These are phyloP conservation scores for Tillus elongatus DNA, from an alignment of 2,888 invertebrate genomes.

Conservation along the genomic window DNA sequence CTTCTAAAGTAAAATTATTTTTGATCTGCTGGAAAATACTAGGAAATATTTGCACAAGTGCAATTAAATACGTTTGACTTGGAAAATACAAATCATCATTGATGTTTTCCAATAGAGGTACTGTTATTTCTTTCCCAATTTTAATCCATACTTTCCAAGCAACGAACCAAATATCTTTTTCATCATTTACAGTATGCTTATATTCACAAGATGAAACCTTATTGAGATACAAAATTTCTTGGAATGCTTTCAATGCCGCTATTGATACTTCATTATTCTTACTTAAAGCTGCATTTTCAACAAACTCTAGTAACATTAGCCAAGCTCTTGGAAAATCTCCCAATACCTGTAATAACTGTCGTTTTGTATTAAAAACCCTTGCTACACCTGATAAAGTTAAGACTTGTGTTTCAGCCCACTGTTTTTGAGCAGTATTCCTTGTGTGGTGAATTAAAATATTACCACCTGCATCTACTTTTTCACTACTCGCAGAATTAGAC, in stretches of 20 bases:
- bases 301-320: slow-evolving; percentile 86
- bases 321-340: slow-evolving; percentile 92
- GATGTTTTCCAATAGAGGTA: slow-evolving; percentile 45
- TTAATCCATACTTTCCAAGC: slow-evolving; percentile 84
- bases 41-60: slow-evolving; percentile 91
- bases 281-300: slow-evolving; percentile 84
- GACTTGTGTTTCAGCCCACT: slow-evolving; percentile 98
- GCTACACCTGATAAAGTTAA: slow-evolving; percentile 85
- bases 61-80: slow-evolving; percentile 87
- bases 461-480: slow-evolving; percentile 81
- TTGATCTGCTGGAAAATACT: slow-evolving; percentile 82
- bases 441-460: slow-evolving; percentile 97
- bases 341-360: slow-evolving; percentile 69
- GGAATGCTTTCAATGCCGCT: slow-evolving; percentile 92
- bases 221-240: slow-evolving; percentile 77
- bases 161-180: slow-evolving; percentile 62
- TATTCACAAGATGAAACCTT: slow-evolving; percentile 43
- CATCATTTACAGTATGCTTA: slow-evolving; percentile 37
- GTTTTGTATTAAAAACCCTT: slow-evolving; percentile 84
- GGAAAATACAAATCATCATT: slow-evolving; percentile 67
- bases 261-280: slow-evolving; percentile 94
- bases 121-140: slow-evolving; percentile 72
- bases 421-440: slow-evolving; percentile 91
- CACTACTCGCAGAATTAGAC: slow-evolving; percentile 61
- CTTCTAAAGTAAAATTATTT: slow-evolving; percentile 54